Percentiles rank a stretch among this genome's conserved stretches.
Conservation (phyloP, 2,797 vertebrate species). For the Leucoraja ocellata region DNA sequence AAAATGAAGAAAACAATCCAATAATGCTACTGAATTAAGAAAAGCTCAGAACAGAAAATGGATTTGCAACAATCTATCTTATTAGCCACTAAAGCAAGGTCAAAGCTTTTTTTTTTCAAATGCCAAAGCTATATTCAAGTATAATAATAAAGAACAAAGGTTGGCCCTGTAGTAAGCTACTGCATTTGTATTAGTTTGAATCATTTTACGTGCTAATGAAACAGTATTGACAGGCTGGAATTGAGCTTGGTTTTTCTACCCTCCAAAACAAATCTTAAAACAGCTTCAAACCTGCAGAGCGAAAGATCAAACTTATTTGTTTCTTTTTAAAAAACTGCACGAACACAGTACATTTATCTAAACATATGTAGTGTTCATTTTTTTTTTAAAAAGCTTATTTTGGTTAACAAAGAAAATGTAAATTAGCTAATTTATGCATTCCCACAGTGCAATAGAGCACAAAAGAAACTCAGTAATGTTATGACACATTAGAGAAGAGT, state of each 20-base stretch:
- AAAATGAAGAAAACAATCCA: background rate
- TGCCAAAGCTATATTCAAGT: background rate
- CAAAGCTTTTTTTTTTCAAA: background rate
- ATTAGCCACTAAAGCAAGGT: background rate
- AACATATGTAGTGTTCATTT: background rate
- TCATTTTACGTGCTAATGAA: background rate
- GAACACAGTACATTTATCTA: background rate
- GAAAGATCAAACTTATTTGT: background rate
- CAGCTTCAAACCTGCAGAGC: background rate
- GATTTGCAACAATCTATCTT: background rate
- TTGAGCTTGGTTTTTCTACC: background rate
- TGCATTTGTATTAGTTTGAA: background rate
- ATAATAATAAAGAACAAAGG: background rate
- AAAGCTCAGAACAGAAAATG: constrained; percentile 11
- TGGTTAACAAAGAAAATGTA: background rate
- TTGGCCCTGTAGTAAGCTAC: background rate
- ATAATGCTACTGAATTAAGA: background rate
- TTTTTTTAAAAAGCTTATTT: background rate
- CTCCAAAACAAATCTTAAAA: background rate
- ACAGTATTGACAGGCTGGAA: background rate
- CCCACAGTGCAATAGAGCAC: background rate
- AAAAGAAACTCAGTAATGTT: background rate
- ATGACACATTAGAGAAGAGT: background rate
- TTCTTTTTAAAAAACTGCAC: background rate
- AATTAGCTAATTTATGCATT: background rate